Evolutionary conservation across 2,113 vertebrate genomes (phyloP).

Genomic region (Hydrochoerus hydrochaeris): DNA sequence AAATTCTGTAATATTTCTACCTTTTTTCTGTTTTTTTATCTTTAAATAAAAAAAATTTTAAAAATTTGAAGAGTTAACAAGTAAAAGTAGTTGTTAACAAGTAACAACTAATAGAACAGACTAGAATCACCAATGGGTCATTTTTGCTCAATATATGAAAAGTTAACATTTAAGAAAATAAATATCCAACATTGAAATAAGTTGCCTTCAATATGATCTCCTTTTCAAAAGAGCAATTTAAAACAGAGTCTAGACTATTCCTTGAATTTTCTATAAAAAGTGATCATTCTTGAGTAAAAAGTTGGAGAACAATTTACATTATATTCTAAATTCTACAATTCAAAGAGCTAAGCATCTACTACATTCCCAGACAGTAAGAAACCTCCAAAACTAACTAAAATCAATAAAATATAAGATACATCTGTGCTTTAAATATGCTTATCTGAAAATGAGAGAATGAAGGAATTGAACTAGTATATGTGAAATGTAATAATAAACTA

Average conservation of each 20-base stretch:
- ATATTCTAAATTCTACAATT: neutral
- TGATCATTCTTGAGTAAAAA: neutral
- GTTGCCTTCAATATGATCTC: neutral
- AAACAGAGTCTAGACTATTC: neutral
- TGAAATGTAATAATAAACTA: constrained; percentile 7
- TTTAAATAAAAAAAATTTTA: no score
- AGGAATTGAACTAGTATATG: neutral
- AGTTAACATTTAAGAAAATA: neutral
- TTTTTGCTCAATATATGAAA: constrained; percentile 21
- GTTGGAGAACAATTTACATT: neutral
- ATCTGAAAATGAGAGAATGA: neutral
- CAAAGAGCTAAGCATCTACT: neutral
- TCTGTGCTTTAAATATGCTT: neutral
- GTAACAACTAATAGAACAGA: neutral
- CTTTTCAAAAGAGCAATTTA: neutral
- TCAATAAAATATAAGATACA: neutral
- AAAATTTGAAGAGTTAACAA: neutral
- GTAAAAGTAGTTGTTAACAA: neutral
- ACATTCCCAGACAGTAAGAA: neutral
- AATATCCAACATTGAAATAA: neutral
- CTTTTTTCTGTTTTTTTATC: no score
- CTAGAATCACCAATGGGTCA: neutral
- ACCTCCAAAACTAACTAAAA: neutral
- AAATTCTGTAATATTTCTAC: no score
- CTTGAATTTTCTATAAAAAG: neutral